Percentiles rank a stretch among this genome's conserved stretches.
These are phyloP conservation scores for Colinus virginianus DNA, from an alignment of 2,113 vertebrate genomes.

Conservation along the genomic window DNA sequence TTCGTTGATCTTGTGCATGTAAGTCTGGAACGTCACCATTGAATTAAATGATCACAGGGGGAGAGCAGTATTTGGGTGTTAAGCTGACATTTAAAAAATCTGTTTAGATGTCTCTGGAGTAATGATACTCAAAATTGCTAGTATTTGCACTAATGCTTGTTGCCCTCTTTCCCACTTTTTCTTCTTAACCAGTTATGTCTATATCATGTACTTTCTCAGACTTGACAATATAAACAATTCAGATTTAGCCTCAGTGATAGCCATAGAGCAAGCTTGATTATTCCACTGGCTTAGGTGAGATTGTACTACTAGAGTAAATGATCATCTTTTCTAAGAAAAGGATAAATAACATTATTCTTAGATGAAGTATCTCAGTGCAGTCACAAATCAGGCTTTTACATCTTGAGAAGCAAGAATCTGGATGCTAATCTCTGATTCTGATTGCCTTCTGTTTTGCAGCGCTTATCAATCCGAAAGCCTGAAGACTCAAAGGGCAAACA, in stretches of 20 bases:
- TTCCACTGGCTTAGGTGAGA: background rate
- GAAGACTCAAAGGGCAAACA: slow-evolving; percentile 81
- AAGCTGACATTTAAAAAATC: background rate
- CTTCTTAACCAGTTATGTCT: background rate
- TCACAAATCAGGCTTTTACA: background rate
- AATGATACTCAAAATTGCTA: background rate
- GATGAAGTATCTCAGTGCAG: background rate
- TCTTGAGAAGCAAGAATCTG: background rate
- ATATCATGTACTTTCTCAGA: background rate
- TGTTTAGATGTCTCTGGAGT: background rate
- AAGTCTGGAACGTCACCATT: background rate
- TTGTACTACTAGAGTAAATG: background rate
- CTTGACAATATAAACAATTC: background rate
- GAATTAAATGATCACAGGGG: background rate
- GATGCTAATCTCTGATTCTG: background rate
- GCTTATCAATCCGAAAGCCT: slow-evolving; percentile 86
- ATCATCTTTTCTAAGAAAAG: rapidly evolving
- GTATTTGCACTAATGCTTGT: background rate
- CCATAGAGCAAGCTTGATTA: background rate
- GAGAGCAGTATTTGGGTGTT: background rate
- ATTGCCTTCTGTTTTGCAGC: slow-evolving; percentile 78
- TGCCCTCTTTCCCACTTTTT: background rate
- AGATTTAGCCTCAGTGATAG: no score
- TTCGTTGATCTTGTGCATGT: background rate
- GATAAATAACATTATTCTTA: background rate